Conservation (phyloP, 2,888 invertebrate species). For the Malthinus flaveolus region DNA sequence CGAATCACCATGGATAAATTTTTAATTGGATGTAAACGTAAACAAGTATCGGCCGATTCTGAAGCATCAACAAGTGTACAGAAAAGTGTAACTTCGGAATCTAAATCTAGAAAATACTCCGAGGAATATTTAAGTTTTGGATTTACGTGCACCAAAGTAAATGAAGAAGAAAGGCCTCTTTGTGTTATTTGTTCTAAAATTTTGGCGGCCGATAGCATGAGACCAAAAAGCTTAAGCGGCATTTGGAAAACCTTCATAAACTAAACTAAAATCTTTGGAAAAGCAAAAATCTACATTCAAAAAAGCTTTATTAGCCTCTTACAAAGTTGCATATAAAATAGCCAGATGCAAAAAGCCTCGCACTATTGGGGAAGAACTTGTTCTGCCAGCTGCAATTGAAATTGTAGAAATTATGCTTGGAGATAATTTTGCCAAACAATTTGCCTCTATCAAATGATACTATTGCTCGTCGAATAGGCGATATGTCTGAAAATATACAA, state of each 20-base stretch:
- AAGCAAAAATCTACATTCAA: conserved; percentile 32
- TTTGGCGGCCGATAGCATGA: conserved; percentile 27
- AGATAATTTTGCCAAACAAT: conserved; percentile 1
- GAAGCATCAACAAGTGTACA: too few species aligned
- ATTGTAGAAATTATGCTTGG: conserved; percentile 3
- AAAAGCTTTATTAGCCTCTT: conserved; percentile 32
- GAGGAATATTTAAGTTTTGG: conserved; percentile 2
- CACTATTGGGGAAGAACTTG: background rate
- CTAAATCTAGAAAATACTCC: background rate
- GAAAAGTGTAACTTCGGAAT: too few species aligned
- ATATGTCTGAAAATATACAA: conserved; percentile 28
- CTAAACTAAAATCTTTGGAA: conserved; percentile 22
- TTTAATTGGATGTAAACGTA: too few species aligned
- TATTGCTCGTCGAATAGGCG: conserved; percentile 21
- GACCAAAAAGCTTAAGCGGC: conserved; percentile 35
- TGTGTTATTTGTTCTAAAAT: background rate
- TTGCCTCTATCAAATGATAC: conserved; percentile 17
- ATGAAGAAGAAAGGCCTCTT: background rate
- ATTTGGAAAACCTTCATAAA: conserved; percentile 30
- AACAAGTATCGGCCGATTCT: too few species aligned
- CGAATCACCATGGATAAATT: too few species aligned
- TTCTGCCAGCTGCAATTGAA: background rate
- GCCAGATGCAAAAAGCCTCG: conserved; percentile 5
- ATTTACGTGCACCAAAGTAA: background rate
- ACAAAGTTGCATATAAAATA: conserved; percentile 31